phyloP scores from a whole-genome alignment of 2,888 invertebrate species.

The Drosophila rubida region DNA sequence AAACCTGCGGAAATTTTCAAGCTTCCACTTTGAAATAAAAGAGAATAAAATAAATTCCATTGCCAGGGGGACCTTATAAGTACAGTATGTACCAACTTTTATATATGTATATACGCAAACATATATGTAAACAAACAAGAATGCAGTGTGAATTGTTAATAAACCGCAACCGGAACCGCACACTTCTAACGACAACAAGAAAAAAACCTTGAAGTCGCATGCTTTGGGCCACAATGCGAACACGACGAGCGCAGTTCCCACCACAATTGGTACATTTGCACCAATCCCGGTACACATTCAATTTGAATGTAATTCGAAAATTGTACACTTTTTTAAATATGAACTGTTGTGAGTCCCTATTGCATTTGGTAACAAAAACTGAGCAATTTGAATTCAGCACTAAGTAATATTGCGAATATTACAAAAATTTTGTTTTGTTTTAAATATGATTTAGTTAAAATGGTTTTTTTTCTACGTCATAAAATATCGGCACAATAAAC shows the following conservation, averaged over 20 bases:
- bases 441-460: too few species aligned
- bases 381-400: too few species aligned
- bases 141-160: slow-evolving; percentile 24
- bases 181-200: slow-evolving; percentile 16
- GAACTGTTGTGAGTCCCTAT: too few species aligned
- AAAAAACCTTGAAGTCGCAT: slow-evolving; percentile 1
- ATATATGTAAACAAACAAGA: slow-evolving; percentile 10
- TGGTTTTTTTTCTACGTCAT: too few species aligned
- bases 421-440: too few species aligned
- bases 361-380: too few species aligned
- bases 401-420: too few species aligned
- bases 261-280: neutral
- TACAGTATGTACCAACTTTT: neutral
- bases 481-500: too few species aligned
- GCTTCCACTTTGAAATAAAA: neutral
- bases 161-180: slow-evolving; percentile 15
- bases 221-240: neutral
- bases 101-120: neutral
- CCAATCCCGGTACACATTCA: neutral
- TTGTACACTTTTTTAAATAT: too few species aligned
- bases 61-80: neutral
- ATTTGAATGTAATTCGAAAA: too few species aligned
- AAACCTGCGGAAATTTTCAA: neutral
- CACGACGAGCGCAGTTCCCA: neutral
- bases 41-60: neutral